Base-by-base conservation (phyloP, 2,113 vertebrate species). In the Xiphophorus hellerii region DNA sequence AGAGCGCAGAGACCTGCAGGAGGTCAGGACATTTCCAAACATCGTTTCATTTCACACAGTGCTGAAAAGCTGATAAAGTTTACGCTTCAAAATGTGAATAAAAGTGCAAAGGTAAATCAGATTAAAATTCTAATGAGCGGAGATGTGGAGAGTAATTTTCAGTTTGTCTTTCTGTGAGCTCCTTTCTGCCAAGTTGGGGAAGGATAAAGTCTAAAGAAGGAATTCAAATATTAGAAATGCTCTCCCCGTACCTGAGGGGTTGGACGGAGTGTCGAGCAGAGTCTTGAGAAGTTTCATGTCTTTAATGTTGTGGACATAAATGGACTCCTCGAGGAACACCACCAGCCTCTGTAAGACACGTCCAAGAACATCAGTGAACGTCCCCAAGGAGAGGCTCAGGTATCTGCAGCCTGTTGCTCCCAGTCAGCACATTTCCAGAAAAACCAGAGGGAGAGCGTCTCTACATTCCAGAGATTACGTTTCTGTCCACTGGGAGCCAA, bases 221-320 rank as follows among this genome's bases (percentile, higher is more conserved):
- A 51, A 67, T 3, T 6, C 20, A 29, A 68, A 31, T 17, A 22
- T 8, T 10, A 35, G 30, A 12, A 10, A 4, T 25, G 30, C 30
- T 61, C 33, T 61, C 25, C 10, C 27, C 5, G 22, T 85, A 97
- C 96, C 96, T 93, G 96, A 94, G 9, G 95, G 87, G 79, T 97
- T 97, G 37, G 92, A 80, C 13, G 97, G 96, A 0, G 94, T 95
- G 85, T 96, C 96, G 85, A 97, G 83, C 81, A 98, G 94, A 42
- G 96, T 97, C 92, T 97, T 96, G 62, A 98, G 79, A 85, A 98
- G 95, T 87, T 97, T 98, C 97, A 97, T 97, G 87, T 98, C 97
- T 85, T 97, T 98, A 71, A 98, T 98, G 89, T 97, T 97, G 88
- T 97, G 97, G 72, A 97, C 96, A 81, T 97, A 97, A 88, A 97